A percentile compares a stretch with the other conserved stretches of the same genome.
Evolutionary conservation across 2,797 vertebrate species (phyloP).

Genomic region (Mastacembelus armatus): DNA sequence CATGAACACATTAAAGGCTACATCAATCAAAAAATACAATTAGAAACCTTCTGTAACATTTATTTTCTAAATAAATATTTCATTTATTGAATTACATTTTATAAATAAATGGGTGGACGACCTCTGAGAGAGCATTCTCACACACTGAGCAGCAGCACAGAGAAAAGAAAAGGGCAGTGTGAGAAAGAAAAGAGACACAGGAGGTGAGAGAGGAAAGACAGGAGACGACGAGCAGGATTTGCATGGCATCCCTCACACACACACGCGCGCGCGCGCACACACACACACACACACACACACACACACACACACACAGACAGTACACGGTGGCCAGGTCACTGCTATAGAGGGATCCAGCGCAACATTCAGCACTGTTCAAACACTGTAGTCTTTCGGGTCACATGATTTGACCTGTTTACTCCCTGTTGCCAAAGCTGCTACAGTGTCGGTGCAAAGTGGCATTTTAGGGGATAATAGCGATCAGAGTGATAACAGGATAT

Average conservation of each 20-base stretch:
- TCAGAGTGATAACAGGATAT: constrained; percentile 12
- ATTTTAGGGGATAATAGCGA: too few relatives aligned
- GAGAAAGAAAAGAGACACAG: constrained; percentile 39
- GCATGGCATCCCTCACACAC: constrained; percentile 73
- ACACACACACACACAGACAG: constrained; percentile 23
- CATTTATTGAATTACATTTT: constrained; percentile 9
- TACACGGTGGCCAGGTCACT: constrained; percentile 37
- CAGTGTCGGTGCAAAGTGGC: constrained; percentile 2
- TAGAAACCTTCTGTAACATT: constrained; percentile 20
- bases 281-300: constrained; percentile 34
- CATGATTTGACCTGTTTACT: constrained; percentile 47
- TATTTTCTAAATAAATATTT: too few relatives aligned
- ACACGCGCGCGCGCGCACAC: constrained; percentile 32
- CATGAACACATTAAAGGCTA: background rate
- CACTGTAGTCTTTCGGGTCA: constrained; percentile 45
- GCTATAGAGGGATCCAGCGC: constrained; percentile 54
- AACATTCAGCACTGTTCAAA: constrained; percentile 57
- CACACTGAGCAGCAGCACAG: too few relatives aligned
- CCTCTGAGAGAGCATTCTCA: constrained; percentile 17
- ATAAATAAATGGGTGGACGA: background rate
- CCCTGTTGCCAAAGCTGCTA: constrained; percentile 15
- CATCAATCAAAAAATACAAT: background rate
- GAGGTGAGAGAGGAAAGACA: constrained; percentile 34
- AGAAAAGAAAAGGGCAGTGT: constrained; percentile 11
- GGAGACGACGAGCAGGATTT: constrained; percentile 70